These are phyloP conservation scores for Amphimedon queenslandica DNA, from an alignment of 37 sponge, comb jelly and placozoan species.

Conservation along the genomic window DNA sequence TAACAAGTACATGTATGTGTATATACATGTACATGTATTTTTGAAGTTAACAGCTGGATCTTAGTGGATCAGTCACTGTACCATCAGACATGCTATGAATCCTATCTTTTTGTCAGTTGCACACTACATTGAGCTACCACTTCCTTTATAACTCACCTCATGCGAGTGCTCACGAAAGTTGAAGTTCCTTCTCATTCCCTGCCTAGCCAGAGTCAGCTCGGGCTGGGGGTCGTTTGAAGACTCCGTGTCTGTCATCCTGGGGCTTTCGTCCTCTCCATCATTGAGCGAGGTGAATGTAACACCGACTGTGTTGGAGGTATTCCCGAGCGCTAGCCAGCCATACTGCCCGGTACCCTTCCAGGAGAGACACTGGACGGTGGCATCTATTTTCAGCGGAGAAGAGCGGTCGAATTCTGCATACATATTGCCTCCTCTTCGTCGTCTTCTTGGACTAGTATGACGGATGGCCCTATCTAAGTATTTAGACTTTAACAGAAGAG, in stretches of 20 bases:
- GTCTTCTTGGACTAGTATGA: neutral
- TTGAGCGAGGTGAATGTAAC: conserved; percentile 71
- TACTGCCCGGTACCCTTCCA: conserved; percentile 68
- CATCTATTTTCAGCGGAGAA: conserved; percentile 38
- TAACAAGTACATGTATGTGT: too few species aligned
- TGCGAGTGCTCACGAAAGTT: conserved; percentile 86
- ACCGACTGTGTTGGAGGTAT: conserved; percentile 70
- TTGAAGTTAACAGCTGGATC: neutral
- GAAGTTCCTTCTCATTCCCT: conserved; percentile 78
- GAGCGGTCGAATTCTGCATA: conserved; percentile 58
- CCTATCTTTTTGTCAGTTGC: neutral
- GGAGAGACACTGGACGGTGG: conserved; percentile 54
- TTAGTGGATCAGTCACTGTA: neutral
- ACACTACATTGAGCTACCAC: too few species aligned
- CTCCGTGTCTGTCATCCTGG: conserved; percentile 14
- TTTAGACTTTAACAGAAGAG: too few species aligned
- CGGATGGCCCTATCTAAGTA: too few species aligned
- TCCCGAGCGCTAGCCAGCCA: conserved; percentile 83
- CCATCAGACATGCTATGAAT: neutral
- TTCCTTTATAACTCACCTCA: conserved; percentile 80
- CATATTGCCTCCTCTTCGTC: conserved; percentile 24
- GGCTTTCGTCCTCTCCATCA: conserved; percentile 21
- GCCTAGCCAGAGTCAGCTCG: conserved; percentile 38
- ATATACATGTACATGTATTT: neutral
- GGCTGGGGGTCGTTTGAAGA: neutral